Evolutionary conservation across 2,888 invertebrate genomes (phyloP).

Genomic region (Onchidella celtica): DNA sequence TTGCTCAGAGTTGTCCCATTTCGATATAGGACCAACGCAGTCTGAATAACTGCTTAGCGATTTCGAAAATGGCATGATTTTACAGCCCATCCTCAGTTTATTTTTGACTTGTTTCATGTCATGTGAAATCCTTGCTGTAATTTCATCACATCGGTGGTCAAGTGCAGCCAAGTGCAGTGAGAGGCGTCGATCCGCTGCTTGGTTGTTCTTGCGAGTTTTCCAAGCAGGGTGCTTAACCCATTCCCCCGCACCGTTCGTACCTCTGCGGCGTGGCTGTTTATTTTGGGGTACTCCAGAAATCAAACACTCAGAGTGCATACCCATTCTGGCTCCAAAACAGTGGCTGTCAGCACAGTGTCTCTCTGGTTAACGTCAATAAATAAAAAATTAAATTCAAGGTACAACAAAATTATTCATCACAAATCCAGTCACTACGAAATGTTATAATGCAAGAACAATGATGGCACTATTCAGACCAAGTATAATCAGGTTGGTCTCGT

Average conservation of each 20-base stretch:
- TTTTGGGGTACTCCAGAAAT: not conserved
- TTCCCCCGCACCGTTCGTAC: not conserved
- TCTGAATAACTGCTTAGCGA: too few relatives aligned
- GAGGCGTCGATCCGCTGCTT: not conserved
- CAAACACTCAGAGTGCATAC: not conserved
- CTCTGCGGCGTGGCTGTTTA: too few relatives aligned
- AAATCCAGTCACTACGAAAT: too few relatives aligned
- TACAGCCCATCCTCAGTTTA: not conserved
- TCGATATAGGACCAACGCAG: not conserved
- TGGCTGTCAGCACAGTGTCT: too few relatives aligned
- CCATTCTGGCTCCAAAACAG: too few relatives aligned
- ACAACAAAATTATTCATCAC: too few relatives aligned
- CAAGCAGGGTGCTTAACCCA: not conserved
- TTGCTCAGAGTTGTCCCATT: not conserved
- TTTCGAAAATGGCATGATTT: too few relatives aligned
- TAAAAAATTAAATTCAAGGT: too few relatives aligned
- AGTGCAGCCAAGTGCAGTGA: not conserved
- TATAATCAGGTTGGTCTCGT: too few relatives aligned
- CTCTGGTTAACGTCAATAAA: too few relatives aligned
- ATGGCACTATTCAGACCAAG: too few relatives aligned
- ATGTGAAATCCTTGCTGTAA: not conserved
- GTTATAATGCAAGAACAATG: too few relatives aligned
- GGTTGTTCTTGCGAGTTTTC: constrained; percentile 2
- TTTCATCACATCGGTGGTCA: not conserved
- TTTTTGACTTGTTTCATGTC: not conserved